Percentiles rank a stretch among this genome's conserved stretches.
Evolutionary conservation across 2,113 vertebrate genomes (phyloP).

Genomic region (Oceanodroma tethys): DNA sequence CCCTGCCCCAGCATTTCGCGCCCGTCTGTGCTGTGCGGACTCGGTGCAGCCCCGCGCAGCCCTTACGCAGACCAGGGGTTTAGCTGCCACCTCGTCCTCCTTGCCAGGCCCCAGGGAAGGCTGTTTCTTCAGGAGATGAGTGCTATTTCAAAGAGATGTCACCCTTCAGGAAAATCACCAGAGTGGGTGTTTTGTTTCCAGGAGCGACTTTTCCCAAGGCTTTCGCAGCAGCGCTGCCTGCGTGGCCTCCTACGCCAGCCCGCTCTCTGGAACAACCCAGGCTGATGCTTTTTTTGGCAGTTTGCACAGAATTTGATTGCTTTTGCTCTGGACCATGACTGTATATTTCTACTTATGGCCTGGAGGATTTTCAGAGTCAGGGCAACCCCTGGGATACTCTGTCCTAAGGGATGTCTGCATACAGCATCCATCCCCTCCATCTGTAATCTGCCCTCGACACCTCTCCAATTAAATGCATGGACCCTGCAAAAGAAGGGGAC

Average conservation of each 20-base stretch:
- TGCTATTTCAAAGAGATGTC: background rate
- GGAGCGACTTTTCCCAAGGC: background rate
- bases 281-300: background rate
- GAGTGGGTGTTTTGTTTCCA: background rate
- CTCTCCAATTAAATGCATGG: background rate
- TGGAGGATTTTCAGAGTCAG: background rate
- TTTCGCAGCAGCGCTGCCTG: background rate
- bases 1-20: background rate
- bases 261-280: background rate
- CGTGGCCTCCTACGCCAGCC: background rate
- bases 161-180: background rate
- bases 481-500: background rate
- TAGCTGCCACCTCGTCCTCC: background rate
- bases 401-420: background rate
- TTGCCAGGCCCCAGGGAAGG: background rate
- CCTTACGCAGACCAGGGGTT: background rate
- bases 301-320: background rate
- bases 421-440: background rate
- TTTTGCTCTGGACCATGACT: background rate
- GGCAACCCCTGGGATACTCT: background rate
- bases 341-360: background rate
- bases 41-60: accelerated
- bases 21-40: accelerated
- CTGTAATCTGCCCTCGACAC: background rate
- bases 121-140: background rate